Base-by-base conservation (phyloP, 2,888 invertebrate genomes). In the Magallana nippona region DNA sequence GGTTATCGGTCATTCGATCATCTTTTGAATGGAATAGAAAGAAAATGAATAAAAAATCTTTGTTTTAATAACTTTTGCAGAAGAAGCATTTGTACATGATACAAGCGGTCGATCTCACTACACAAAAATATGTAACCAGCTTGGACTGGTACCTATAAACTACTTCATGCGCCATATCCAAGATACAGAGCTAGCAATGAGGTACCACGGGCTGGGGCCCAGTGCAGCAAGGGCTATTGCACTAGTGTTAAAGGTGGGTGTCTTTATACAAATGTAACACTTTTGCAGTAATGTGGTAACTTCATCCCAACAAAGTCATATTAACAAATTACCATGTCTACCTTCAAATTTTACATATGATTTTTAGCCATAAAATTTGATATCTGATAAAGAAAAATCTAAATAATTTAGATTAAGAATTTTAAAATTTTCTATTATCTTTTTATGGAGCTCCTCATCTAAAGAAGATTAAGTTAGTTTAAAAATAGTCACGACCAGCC, bases 141-240 rank as follows among this genome's bases (percentile, higher is more conserved):
- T 93, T 82, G 93, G 92, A 10, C 86, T 93, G 5, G 92, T 93
- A 10, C 93, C 93, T 2, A 91, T 92, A 27, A 91, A 91, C 10
- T 93, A 93, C 88, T 91, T 92, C 87, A 90, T 92, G 32, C 91
- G 93, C 8, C 93, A 94, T 85, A 92, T 94, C 57, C 87, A 89
- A 32, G 92, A 94, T 82, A 87, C 87, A 60, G 90, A 90, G 80
- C 89, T 94, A 22, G 87, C 89, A 11, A 93, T 94, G 93, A 85
- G 91, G 19, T 92, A 91, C 86, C 92, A 92, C 82, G 93, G 93
- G 10, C 89, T 93, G 11, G 92, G 91, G 11, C 86, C 91, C 0
- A 88, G 83, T 10, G 92, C 90, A 15, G 89, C 92, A 15, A 91
- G 89, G 84, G 93, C 93, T 11, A 92, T 93, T 27, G 92, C 93